These are phyloP conservation scores for Hippocampus abdominalis DNA, from an alignment of 2,113 vertebrate species.

Conservation along the genomic window DNA sequence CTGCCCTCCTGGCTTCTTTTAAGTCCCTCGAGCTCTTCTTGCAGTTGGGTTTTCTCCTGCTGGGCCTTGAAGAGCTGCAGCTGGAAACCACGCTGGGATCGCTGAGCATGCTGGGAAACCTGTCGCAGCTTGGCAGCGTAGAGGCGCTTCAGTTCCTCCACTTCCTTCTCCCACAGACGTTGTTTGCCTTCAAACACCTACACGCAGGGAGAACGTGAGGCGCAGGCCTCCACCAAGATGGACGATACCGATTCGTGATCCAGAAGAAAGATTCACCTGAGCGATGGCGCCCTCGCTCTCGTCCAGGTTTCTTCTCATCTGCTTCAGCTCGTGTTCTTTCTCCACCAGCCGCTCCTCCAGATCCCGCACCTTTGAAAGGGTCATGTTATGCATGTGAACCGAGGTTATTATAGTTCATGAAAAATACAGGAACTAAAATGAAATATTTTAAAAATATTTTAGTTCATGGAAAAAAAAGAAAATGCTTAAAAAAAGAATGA, in stretches of 20 bases:
- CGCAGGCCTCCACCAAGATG: constrained; percentile 12
- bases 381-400: neutral
- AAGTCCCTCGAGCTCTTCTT: constrained; percentile 81
- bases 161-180: constrained; percentile 88
- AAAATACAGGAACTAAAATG: too few species aligned
- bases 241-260: neutral
- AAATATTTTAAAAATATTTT: too few species aligned
- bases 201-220: constrained; percentile 4
- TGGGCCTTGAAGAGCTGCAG: constrained; percentile 89
- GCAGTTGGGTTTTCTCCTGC: constrained; percentile 87
- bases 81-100: constrained; percentile 85
- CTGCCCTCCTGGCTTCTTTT: constrained; percentile 58
- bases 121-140: constrained; percentile 88
- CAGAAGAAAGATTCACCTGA: constrained; percentile 73
- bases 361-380: constrained; percentile 73
- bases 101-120: constrained; percentile 90
- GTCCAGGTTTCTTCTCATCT: constrained; percentile 86
- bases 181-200: constrained; percentile 94
- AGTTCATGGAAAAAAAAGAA: too few species aligned
- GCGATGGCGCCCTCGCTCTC: constrained; percentile 87
- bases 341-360: constrained; percentile 85
- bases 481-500: too few species aligned
- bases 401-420: too few species aligned
- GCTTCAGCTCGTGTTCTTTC: constrained; percentile 85
- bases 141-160: constrained; percentile 89